phyloP scores from a whole-genome alignment of 2,113 vertebrate genomes.

The Platysternon megacephalum region DNA sequence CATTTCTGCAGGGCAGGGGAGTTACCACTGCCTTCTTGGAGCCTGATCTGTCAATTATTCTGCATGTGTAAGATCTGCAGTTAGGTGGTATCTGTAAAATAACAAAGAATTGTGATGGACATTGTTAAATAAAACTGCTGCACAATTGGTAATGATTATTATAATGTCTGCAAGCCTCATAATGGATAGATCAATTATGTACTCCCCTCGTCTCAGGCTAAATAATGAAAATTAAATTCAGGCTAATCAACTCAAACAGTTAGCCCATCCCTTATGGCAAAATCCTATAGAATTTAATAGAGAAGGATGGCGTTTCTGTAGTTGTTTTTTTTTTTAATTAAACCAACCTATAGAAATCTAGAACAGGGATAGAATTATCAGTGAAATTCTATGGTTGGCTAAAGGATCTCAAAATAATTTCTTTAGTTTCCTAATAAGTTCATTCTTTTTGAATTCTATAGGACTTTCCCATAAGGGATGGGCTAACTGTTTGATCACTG shows the following conservation, averaged over 20 bases:
- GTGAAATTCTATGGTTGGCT: background rate
- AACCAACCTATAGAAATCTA: background rate
- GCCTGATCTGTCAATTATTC: background rate
- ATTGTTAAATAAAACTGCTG: conserved; percentile 40
- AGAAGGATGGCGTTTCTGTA: background rate
- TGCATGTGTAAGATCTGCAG: background rate
- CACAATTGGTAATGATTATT: background rate
- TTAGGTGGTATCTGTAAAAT: background rate
- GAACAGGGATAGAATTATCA: background rate
- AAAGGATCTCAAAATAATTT: background rate
- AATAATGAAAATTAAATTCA: conserved; percentile 40
- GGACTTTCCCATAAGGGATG: background rate
- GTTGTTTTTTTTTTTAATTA: background rate
- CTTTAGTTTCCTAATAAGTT: background rate
- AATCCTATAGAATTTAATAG: conserved; percentile 4
- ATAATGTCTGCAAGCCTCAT: conserved; percentile 21
- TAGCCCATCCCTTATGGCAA: background rate
- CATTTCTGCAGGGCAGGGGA: background rate
- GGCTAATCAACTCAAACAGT: background rate
- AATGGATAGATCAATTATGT: conserved; percentile 1
- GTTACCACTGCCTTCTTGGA: conserved; percentile 4
- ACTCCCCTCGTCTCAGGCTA: conserved; percentile 19
- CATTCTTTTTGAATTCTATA: background rate
- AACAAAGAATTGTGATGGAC: conserved; percentile 27
- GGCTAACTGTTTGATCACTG: no score